Evolutionary conservation across 2,113 vertebrate species (phyloP), one percentile per base, ranked within the genome.

Genomic region (Polyodon spathula): DNA sequence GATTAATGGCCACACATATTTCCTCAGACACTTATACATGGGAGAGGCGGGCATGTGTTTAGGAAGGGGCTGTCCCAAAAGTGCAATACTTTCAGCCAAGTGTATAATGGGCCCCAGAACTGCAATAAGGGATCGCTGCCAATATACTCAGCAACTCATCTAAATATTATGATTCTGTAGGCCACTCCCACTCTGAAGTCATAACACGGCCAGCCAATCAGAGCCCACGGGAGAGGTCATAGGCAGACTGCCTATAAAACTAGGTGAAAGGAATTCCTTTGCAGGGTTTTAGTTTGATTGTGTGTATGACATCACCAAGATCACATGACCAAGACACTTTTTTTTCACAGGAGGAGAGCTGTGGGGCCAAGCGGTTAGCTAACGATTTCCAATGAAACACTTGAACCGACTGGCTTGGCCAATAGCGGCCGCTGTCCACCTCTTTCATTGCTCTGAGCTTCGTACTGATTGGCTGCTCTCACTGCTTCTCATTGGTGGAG

Each of bases 241-340:
- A 4, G 46, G 46, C 46, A 68, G 67, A 40, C 43, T 66, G n/a
- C n/a, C 55, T 8, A 7, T 51, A 37, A 12, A 4, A 55, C n/a
- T 4, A 54, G 54, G 6, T 75, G 71, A 76, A 54, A 74, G 62
- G 54, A 76, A 75, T 76, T 71, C 40, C 56, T 73, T 55, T 48
- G 53, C 43, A 12, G 56, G 61, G 12, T 66, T 53, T 12, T 46
- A 39, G 11, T 56, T 54, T 63, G 11, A 41, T 41, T 54, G 27
- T 53, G 55, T 42, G 41, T 54, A 12, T 40, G 37, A 11, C 1
- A 61, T 62, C 59, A 62, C 15, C 14, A 62, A 7, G 2, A 63
- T 68, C 61, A 67, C 59, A 62, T 5, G 43, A 72, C 5, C n/a
- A n/a, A n/a, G n/a, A n/a, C n/a, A n/a, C n/a, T n/a, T n/a, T n/a